A percentile compares a stretch with the other conserved stretches of the same genome.
Conservation (phyloP, 2,113 vertebrate species). For the Rattus norvegicus region DNA sequence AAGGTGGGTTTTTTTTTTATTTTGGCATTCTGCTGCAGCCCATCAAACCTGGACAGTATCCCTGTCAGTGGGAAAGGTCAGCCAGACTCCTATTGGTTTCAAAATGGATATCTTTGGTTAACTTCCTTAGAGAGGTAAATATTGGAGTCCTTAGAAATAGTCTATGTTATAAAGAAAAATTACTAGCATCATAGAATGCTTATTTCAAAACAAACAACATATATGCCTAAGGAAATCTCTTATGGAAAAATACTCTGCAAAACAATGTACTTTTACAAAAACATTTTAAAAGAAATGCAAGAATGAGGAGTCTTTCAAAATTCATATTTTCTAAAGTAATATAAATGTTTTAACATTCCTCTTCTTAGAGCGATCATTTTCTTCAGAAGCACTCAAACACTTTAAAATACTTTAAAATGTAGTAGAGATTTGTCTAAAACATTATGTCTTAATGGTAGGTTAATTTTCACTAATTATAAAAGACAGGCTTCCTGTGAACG, state of each 20-base stretch:
- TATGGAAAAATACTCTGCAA: not conserved
- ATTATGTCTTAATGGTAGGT: not conserved
- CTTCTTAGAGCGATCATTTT: not conserved
- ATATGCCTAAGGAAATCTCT: not conserved
- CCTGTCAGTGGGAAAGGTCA: not conserved
- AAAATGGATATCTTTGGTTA: not conserved
- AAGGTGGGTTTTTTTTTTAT: not conserved
- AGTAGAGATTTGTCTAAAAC: not conserved
- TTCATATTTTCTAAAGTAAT: not conserved
- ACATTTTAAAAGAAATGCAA: not conserved
- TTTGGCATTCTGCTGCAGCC: not conserved
- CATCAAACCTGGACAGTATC: not conserved
- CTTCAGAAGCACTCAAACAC: constrained; percentile 10
- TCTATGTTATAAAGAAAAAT: not conserved
- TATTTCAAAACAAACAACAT: not conserved
- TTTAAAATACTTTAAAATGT: not conserved
- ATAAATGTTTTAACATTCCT: not conserved
- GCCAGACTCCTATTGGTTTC: not conserved
- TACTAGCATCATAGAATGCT: not conserved
- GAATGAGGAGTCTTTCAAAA: not conserved
- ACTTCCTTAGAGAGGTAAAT: not conserved
- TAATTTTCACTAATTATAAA: not conserved
- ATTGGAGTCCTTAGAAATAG: not conserved
- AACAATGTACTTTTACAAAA: not conserved
- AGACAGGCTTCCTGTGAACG: not conserved